Percentiles rank a stretch among this genome's conserved stretches.
Conservation (phyloP, 2,113 vertebrate genomes). For the Turnix velox region DNA sequence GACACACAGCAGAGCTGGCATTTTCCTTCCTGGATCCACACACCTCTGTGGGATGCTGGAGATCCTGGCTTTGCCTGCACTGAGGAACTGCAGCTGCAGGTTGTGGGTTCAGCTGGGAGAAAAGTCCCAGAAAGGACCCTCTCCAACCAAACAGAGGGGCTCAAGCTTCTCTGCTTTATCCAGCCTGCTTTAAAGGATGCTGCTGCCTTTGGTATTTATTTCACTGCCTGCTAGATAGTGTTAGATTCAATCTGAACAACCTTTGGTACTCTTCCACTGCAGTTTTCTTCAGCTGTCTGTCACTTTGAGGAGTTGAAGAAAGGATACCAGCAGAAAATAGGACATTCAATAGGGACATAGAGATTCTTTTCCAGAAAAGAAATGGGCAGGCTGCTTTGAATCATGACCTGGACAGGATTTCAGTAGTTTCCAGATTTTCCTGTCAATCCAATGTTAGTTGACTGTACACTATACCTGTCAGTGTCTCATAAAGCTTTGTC, state of each 20-base stretch:
- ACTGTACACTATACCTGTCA: background rate
- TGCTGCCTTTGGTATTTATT: background rate
- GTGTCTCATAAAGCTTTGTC: background rate
- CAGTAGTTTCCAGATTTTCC: background rate
- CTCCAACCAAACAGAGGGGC: background rate
- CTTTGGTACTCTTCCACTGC: background rate
- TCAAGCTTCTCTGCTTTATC: background rate
- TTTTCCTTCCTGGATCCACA: fast-evolving
- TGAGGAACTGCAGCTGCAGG: background rate
- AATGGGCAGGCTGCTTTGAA: background rate
- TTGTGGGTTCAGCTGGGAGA: background rate
- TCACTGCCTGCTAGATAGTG: background rate
- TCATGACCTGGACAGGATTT: background rate
- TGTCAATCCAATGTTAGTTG: background rate
- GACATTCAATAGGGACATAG: background rate
- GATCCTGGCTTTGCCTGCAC: background rate
- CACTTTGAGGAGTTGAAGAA: background rate
- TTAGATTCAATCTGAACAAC: background rate
- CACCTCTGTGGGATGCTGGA: background rate
- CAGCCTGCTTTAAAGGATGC: background rate
- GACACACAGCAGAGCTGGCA: fast-evolving
- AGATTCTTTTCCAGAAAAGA: background rate
- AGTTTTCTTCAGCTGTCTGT: background rate
- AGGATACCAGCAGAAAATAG: background rate
- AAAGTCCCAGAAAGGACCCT: background rate